These are phyloP conservation scores for Orycteropus afer DNA, from an alignment of 2,113 vertebrate species.

Conservation along the genomic window DNA sequence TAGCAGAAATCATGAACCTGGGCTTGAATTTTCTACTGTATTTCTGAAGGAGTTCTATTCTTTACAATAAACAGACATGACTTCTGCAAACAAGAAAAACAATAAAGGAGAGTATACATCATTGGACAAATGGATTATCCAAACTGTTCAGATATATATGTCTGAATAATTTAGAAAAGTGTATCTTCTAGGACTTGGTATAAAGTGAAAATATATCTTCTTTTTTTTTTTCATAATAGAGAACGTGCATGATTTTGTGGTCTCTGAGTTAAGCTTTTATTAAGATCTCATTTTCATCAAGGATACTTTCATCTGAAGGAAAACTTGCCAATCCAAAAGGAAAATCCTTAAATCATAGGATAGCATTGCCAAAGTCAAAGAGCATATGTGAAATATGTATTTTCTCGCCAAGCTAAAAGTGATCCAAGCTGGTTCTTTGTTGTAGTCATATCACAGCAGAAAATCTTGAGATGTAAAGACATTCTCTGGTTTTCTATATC, in stretches of 20 bases:
- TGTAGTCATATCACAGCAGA: background rate
- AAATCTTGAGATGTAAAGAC: slow-evolving; percentile 58
- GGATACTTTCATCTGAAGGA: slow-evolving; percentile 42
- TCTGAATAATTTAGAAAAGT: background rate
- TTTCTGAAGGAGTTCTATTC: background rate
- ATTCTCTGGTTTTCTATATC: slow-evolving; percentile 29
- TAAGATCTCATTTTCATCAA: slow-evolving; percentile 64
- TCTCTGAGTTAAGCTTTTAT: slow-evolving; percentile 55
- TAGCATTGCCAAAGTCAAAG: slow-evolving; percentile 56
- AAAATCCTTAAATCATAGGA: slow-evolving; percentile 57
- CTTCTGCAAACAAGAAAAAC: background rate
- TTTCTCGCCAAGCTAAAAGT: slow-evolving; percentile 33
- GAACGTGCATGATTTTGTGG: background rate
- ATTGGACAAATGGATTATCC: slow-evolving; percentile 4
- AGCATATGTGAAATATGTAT: slow-evolving; percentile 45
- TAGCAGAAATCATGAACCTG: background rate
- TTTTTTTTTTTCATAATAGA: background rate
- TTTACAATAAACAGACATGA: background rate
- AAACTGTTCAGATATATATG: background rate
- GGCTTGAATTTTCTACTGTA: background rate
- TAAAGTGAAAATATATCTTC: background rate
- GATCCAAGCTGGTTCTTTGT: slow-evolving; percentile 37
- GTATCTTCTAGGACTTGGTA: slow-evolving; percentile 3
- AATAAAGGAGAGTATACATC: background rate
- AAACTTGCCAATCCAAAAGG: slow-evolving; percentile 37